Percentiles rank a stretch among this genome's conserved stretches.
phyloP scores from a whole-genome alignment of 2,113 vertebrate genomes.

The Sceloporus undulatus region DNA sequence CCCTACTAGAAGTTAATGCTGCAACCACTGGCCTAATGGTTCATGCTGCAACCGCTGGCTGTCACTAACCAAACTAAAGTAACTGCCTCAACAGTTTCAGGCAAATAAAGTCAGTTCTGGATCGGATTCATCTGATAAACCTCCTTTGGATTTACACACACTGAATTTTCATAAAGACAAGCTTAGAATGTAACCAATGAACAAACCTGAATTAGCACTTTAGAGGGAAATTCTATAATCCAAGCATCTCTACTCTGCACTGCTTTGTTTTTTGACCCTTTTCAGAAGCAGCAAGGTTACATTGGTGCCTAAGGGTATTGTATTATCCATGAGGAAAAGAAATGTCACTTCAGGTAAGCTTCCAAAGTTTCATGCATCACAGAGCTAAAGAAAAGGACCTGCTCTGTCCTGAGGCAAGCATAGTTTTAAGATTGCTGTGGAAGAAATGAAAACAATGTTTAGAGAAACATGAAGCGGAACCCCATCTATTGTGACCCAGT shows the following conservation, averaged over 20 bases:
- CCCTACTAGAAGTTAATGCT: too few species aligned
- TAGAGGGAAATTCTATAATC: not conserved
- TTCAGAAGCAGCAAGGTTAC: slow-evolving; percentile 39
- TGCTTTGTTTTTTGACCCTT: not conserved
- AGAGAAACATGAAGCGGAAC: not conserved
- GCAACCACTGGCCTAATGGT: too few species aligned
- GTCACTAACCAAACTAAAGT: too few species aligned
- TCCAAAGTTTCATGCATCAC: slow-evolving; percentile 35
- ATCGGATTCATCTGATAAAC: not conserved
- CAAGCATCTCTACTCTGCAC: not conserved
- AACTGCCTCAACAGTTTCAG: not conserved
- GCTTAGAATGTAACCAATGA: not conserved
- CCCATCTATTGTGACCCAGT: too few species aligned
- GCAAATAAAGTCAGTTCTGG: not conserved
- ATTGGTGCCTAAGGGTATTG: slow-evolving; percentile 23
- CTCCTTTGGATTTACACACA: not conserved
- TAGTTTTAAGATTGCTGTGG: slow-evolving; percentile 40
- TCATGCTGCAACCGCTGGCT: too few species aligned
- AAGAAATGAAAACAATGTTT: not conserved
- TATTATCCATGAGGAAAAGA: slow-evolving; percentile 49
- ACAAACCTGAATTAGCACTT: not conserved
- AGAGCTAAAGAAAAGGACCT: slow-evolving; percentile 53
- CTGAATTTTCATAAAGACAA: not conserved
- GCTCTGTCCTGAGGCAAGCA: slow-evolving; percentile 49
- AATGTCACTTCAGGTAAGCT: slow-evolving; percentile 46